A percentile compares a stretch with the other conserved stretches of the same genome.
Evolutionary conservation across 2,888 invertebrate species (phyloP).

Genomic region (Lithophane semibrunnea): DNA sequence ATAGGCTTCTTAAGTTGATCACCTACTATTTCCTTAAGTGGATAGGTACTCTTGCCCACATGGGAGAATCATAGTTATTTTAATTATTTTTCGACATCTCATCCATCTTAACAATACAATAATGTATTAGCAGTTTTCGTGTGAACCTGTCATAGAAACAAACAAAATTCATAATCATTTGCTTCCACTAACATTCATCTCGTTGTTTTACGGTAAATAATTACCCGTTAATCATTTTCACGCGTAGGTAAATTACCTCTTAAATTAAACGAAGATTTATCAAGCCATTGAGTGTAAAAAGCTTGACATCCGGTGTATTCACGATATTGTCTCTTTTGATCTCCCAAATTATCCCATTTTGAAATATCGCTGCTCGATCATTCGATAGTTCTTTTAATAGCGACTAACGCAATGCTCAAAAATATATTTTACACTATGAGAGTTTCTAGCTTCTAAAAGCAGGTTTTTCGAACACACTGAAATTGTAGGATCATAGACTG

Average conservation of each 20-base stretch:
- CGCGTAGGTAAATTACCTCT: conserved; percentile 10
- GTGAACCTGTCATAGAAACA: conserved; percentile 18
- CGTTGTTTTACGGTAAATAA: conserved; percentile 40
- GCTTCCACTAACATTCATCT: neutral
- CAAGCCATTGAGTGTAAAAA: neutral
- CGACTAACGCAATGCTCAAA: conserved; percentile 8
- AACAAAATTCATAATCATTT: conserved; percentile 2
- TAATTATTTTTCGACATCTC: neutral
- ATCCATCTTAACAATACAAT: neutral
- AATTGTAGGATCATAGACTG: neutral
- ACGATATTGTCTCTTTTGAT: neutral
- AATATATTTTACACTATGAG: neutral
- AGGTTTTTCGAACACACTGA: neutral
- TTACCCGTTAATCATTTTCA: conserved; percentile 43
- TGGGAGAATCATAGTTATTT: neutral
- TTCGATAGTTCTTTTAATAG: neutral
- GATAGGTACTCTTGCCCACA: neutral
- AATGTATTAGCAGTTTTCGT: conserved; percentile 4
- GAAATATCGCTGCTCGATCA: neutral
- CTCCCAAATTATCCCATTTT: neutral
- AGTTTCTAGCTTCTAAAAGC: neutral
- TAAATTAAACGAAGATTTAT: conserved; percentile 3
- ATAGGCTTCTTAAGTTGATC: too few relatives aligned
- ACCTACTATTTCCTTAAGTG: neutral
- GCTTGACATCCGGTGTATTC: neutral